Evolutionary conservation across 2,113 vertebrate genomes (phyloP), one percentile per base, ranked within the genome.

Genomic region (Emberiza fucata): DNA sequence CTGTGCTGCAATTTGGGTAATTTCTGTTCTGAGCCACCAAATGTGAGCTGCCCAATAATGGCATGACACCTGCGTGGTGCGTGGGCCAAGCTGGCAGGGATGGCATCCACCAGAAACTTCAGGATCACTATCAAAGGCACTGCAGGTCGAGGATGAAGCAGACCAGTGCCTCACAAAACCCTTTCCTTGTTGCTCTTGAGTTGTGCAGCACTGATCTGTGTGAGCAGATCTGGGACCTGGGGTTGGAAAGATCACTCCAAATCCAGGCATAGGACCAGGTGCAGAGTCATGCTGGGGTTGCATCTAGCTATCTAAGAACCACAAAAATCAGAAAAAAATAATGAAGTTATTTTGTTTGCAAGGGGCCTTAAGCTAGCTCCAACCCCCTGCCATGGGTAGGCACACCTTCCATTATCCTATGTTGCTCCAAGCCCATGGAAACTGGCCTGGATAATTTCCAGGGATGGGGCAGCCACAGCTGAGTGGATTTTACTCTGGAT

Each of bases 141-240:
- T 48, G 21, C 40, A 28, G 39, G 9, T 39, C 59, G 48, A 51
- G 28, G 37, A 35, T 37, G 27, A 31, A 44, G 31, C 28, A 18
- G 31, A 5, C 0, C 5, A 21, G 13, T 40, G 21, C 8, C 6
- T 14, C 20, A 37, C 37, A 86, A 61, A 77, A 35, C 14, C 1
- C 0, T 4, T 2, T 9, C 6, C 14, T 4, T 10, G 8, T 4
- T 18, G 11, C 20, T 31, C 24, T 14, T 11, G 42, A 40, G 42
- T 14, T 84, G 37, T 31, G 59, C 11, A 13, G 33, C 1, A 0
- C 0, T 64, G 20, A 14, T 18, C 33, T 51, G 15, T 0, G 0
- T 37, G 60, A 56, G 28, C 35, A 29, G 33, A 35, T 35, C 42
- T 54, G 37, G 37, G 37, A 37, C 37, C 37, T 37, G 37, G 37